Percentiles rank a stretch among this genome's conserved stretches.
Evolutionary conservation across 92 coral and sea anemone genomes (phyloP).

Genomic region (Palythoa caribaeorum): DNA sequence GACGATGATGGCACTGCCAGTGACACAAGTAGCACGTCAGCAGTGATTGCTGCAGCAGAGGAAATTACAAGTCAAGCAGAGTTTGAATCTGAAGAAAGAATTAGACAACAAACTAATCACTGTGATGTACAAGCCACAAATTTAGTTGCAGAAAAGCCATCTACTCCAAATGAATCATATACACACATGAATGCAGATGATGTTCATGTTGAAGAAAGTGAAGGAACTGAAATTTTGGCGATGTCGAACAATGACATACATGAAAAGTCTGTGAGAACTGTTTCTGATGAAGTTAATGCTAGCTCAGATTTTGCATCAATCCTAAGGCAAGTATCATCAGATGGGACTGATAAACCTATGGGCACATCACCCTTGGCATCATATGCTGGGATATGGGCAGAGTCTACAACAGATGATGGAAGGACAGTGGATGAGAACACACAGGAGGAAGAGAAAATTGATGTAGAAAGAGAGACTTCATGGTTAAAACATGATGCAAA

Average conservation of each 20-base stretch:
- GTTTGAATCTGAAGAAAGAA: neutral
- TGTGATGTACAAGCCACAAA: neutral
- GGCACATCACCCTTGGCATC: constrained; percentile 15
- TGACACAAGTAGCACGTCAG: constrained; percentile 73
- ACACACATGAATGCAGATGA: neutral
- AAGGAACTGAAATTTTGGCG: neutral
- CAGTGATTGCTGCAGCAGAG: constrained; percentile 87
- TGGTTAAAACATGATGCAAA: constrained; percentile 9
- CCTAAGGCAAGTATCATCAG: constrained; percentile 26
- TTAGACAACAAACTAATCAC: neutral
- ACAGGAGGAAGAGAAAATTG: neutral
- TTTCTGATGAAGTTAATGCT: neutral
- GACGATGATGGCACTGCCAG: constrained; percentile 45
- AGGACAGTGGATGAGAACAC: neutral
- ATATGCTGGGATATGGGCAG: constrained; percentile 42
- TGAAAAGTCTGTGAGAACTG: neutral
- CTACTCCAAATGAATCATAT: neutral
- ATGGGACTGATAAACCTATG: constrained; percentile 30
- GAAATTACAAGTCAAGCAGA: constrained; percentile 65
- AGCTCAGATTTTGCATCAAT: constrained; percentile 26
- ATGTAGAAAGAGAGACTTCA: constrained; percentile 12
- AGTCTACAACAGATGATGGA: constrained; percentile 14
- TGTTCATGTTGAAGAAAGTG: neutral
- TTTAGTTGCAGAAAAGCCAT: neutral
- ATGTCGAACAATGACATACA: neutral